phyloP scores from a whole-genome alignment of 2,797 vertebrate genomes.

The Enteromius anoplus region DNA sequence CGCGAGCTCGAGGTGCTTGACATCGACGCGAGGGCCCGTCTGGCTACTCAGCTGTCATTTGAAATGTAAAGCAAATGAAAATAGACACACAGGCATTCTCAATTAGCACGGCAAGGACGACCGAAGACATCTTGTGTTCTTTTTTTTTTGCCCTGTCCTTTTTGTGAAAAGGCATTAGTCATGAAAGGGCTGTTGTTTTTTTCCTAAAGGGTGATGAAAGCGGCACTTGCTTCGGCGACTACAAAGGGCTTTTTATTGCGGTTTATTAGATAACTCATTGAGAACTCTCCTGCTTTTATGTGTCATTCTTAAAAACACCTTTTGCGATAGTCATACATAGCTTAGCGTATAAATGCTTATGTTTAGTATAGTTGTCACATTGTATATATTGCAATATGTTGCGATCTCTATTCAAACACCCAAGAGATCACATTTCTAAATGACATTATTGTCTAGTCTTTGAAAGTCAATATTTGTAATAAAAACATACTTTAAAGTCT shows the following conservation, averaged over 20 bases:
- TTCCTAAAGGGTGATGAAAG: conserved; percentile 41
- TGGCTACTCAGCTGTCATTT: conserved; percentile 69
- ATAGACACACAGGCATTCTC: conserved; percentile 68
- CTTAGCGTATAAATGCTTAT: background rate
- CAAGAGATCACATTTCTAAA: no score
- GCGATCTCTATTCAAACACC: no score
- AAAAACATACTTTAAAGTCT: background rate
- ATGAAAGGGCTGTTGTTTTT: conserved; percentile 30
- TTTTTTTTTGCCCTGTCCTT: conserved; percentile 34
- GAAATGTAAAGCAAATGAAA: conserved; percentile 74
- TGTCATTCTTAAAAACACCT: background rate
- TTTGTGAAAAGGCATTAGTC: conserved; percentile 18
- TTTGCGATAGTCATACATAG: conserved; percentile 5
- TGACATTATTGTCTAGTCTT: background rate
- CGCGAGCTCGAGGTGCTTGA: conserved; percentile 71
- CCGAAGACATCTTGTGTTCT: conserved; percentile 59
- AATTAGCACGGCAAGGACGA: conserved; percentile 66
- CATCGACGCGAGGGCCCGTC: conserved; percentile 62
- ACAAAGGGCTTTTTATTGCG: conserved; percentile 31
- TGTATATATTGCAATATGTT: background rate
- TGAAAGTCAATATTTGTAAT: background rate
- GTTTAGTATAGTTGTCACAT: background rate
- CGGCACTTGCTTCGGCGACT: background rate
- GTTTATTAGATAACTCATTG: conserved; percentile 30
- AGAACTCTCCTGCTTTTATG: conserved; percentile 4